Base-by-base conservation (phyloP, 92 coral and sea anemone genomes). In the Actinostola sp. region DNA sequence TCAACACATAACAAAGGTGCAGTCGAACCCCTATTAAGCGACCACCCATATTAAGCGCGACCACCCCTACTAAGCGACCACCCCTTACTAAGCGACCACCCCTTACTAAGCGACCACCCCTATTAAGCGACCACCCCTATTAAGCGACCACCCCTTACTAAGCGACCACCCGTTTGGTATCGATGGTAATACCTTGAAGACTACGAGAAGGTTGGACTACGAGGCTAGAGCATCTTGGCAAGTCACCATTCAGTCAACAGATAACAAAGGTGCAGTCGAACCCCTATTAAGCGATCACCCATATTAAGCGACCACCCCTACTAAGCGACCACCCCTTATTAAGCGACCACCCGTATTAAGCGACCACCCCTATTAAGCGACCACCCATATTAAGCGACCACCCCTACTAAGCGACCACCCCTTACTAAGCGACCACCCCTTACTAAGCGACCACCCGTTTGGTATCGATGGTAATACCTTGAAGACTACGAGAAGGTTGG, bases 1-100 rank as follows among this genome's bases (percentile, higher is more conserved):
- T 84, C 98, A n/a, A 82, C 83, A 9, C 97, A 94, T 59, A 87
- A 82, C 64, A 66, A 86, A 73, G 88, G 91, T 89, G 20, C 4
- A 17, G 9, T 3, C 9, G 54, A 9, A 48, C 14, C 14, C 7
- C 14, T 39, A 39, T 39, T 39, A 39, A 39, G 14, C 45, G 14
- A 39, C 45, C 45, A 7, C 45, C 8, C 8, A 7, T 39, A 7
- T 39, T 39, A 39, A 14, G 45, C n/a, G n/a, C 45, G 45, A 14
- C 45, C 45, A 48, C 14, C 14, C 7, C 14, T 39, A 39, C 14
- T 39, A 39, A 39, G 14, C 45, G 14, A 39, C 45, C 45, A 7
- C 45, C 8, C 8, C 45, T 39, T n/a, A 7, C 14, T 39, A 39
- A 14, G 45, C n/a, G n/a, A n/a, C n/a, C n/a, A 39, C 45, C 7